These are phyloP conservation scores for Papilio polyxenes DNA, from an alignment of 1,140 invertebrate genomes.

Conservation along the genomic window DNA sequence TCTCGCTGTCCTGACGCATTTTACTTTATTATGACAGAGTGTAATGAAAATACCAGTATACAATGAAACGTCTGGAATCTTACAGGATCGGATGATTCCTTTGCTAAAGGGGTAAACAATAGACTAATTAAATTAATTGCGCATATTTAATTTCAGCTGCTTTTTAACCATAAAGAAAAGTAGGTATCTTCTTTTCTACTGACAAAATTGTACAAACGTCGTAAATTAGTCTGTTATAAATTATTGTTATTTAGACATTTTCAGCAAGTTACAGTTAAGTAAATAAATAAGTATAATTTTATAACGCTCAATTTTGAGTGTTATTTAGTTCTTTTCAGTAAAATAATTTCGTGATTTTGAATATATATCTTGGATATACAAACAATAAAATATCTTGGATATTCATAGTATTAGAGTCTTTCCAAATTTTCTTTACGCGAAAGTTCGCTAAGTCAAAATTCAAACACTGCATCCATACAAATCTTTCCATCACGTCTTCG, in stretches of 20 bases:
- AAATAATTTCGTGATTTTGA: not conserved
- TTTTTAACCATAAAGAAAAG: not conserved
- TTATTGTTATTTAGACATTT: not conserved
- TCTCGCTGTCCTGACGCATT: constrained; percentile 51
- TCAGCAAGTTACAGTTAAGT: too few species aligned
- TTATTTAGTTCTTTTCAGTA: too few species aligned
- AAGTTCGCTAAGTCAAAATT: constrained; percentile 23
- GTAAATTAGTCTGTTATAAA: not conserved
- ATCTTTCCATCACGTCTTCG: constrained; percentile 36
- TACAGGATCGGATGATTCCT: constrained; percentile 46
- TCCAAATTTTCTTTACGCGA: constrained; percentile 11
- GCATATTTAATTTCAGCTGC: not conserved
- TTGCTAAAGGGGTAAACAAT: constrained; percentile 47
- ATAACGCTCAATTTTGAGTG: too few species aligned
- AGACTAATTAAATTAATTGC: not conserved
- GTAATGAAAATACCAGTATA: constrained; percentile 69
- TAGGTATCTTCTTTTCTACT: not conserved
- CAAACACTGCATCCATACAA: constrained; percentile 26
- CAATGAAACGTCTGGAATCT: constrained; percentile 54
- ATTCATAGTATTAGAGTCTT: not conserved
- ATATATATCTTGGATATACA: too few species aligned
- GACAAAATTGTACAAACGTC: not conserved
- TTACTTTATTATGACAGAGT: constrained; percentile 65
- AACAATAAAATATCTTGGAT: not conserved
- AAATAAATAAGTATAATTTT: too few species aligned